These are phyloP conservation scores for Anas flavirostris DNA, from an alignment of 2,797 vertebrate genomes.

Conservation along the genomic window DNA sequence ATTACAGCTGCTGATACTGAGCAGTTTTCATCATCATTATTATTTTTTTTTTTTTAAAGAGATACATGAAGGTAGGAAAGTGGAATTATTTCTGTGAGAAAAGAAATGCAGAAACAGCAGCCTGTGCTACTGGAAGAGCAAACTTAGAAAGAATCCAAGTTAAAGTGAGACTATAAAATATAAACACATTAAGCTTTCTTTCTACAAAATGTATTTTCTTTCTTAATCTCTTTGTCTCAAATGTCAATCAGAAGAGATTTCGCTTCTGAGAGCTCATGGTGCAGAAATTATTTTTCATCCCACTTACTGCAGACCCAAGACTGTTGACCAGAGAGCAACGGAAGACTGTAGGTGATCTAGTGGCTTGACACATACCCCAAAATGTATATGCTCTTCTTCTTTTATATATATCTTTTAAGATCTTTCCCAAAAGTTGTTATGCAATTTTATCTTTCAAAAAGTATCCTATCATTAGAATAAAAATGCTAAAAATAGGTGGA, in stretches of 20 bases:
- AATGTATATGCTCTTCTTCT: neutral
- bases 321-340: neutral
- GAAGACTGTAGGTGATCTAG: neutral
- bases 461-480: neutral
- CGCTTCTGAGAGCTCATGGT: neutral
- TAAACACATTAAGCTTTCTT: neutral
- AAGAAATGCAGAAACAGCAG: conserved; percentile 5
- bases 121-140: neutral
- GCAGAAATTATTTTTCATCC: neutral
- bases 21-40: neutral
- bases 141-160: neutral
- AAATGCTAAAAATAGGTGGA: neutral
- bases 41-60: neutral
- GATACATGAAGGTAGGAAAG: conserved; percentile 37
- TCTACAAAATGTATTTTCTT: neutral
- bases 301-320: neutral
- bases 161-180: neutral
- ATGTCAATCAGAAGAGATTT: neutral
- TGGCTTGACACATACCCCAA: accelerated
- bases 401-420: neutral
- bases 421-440: neutral
- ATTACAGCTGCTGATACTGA: conserved; percentile 57
- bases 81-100: neutral
- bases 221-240: neutral
- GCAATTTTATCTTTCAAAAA: neutral